Percentiles rank a stretch among this genome's conserved stretches.
phyloP scores from a whole-genome alignment of 2,888 invertebrate genomes.

The Morinoia aosen region DNA sequence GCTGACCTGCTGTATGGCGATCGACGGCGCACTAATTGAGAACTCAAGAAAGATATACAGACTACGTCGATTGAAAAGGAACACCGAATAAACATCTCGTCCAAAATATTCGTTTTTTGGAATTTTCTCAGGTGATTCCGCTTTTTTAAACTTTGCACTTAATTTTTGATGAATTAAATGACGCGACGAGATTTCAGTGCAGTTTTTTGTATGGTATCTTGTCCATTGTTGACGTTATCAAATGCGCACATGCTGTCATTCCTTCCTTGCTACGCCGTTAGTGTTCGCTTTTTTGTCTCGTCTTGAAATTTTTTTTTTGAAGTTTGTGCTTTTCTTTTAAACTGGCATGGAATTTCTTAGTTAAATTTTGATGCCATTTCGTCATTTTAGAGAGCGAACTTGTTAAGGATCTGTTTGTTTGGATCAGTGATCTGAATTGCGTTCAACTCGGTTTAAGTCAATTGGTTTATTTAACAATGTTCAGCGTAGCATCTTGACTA shows the following conservation, averaged over 20 bases:
- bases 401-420: background rate
- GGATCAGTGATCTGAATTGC: conserved; percentile 24
- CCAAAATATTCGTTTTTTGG: background rate
- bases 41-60: background rate
- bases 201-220: background rate
- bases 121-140: background rate
- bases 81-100: background rate
- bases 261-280: conserved; percentile 20
- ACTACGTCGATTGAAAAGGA: background rate
- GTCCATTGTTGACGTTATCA: background rate
- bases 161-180: background rate
- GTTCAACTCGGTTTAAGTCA: background rate
- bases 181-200: background rate
- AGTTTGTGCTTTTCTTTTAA: background rate
- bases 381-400: background rate
- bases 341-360: background rate
- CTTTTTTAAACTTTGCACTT: background rate
- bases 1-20: background rate
- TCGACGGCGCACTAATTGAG: background rate
- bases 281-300: background rate
- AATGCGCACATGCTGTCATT: conserved; percentile 30
- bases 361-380: background rate
- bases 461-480: background rate
- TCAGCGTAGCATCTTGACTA: background rate
- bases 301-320: background rate